Base-by-base conservation (phyloP, 2,113 vertebrate species). In the Salvator merianae region DNA sequence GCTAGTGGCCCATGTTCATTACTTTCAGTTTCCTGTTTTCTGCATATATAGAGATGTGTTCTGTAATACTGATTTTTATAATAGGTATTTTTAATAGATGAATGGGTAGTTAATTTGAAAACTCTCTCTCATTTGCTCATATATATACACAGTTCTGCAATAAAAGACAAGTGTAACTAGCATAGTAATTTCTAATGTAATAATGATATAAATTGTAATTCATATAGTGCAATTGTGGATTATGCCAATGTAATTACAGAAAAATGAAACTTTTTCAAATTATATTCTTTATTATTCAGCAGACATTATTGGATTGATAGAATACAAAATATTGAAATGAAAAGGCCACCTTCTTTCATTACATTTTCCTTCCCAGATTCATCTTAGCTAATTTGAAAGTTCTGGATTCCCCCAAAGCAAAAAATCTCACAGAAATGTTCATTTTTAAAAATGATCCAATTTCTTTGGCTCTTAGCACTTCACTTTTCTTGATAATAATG, bases 141-240 rank as follows among this genome's bases (percentile, higher is more conserved):
- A 63, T 8, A n/a, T 9, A 50, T 5, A 50, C 20, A 24, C 8
- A 7, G 7, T 28, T 59, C 50, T 36, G 36, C 40, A 63, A 13
- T 62, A 28, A 71, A 59, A 85, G 85, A 88, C 62, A 78, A 87
- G 74, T 36, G 62, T 53, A 83, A 80, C 82, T 1, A 55, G 66
- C 22, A 82, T 43, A 9, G 84, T 87, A 89, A 91, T 85, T 92
- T 76, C 81, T 53, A 82, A 38, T 90, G 91, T 69, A 87, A 26
- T 75, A 47, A 77, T 87, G 28, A 63, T 73, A 74, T 43, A 40
- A 18, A n/a, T 69, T 40, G 69, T 59, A 80, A 90, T 59, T 84
- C 86, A 86, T 83, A 47, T 68, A 73, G 4, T 84, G 7, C 34
- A 82, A 62, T 82, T 82, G 72, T 28, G 38, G 30, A 80, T 30